Base-by-base conservation (phyloP, 1,140 invertebrate genomes). In the Dendrolimus kikuchii region DNA sequence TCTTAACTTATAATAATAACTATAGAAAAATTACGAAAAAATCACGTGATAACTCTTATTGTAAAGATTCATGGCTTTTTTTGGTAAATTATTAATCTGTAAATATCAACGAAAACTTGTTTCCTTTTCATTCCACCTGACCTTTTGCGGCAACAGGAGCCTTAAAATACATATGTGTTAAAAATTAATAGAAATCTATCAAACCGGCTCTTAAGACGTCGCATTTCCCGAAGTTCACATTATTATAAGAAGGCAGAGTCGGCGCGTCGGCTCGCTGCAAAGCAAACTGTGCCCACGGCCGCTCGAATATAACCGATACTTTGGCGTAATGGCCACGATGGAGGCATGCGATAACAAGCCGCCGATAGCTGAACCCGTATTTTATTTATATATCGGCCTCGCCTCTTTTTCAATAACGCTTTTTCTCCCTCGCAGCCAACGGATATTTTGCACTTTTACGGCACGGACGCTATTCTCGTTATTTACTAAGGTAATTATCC, bases 341-440 rank as follows among this genome's bases (percentile, higher is more conserved):
- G 57, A 79, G 81, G 83, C 83, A 86, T 84, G 77, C 81, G 83
- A 86, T 84, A 86, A 86, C 83, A 86, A 86, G 79, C 77, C 83
- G 81, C 73, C 83, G 81, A 86, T 86, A 86, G 81, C 79, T 84
- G 80, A 84, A 84, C 83, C 78, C 83, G 83, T 86, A 86, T 84
- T 86, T 86, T 86, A 86, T 84, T 86, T 86, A 86, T 86, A 84
- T 84, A 83, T 81, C 77, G 79, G 72, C 74, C 41, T 80, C 77
- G 74, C 73, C 71, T 78, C 77, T 83, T 86, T 86, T 86, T 86
- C 83, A 84, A 86, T 86, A 86, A 81, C 71, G 81, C 77, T 77
- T 81, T 84, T 83, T 79, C 78, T 72, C 68, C 76, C 74, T 74
- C 73, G 64, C 77, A 69, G 71, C 23, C 23, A 23, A 23, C 74